Percentiles rank a stretch among this genome's conserved stretches.
These are phyloP conservation scores for Polyergus mexicanus DNA, from an alignment of 1,140 invertebrate species.

Conservation along the genomic window DNA sequence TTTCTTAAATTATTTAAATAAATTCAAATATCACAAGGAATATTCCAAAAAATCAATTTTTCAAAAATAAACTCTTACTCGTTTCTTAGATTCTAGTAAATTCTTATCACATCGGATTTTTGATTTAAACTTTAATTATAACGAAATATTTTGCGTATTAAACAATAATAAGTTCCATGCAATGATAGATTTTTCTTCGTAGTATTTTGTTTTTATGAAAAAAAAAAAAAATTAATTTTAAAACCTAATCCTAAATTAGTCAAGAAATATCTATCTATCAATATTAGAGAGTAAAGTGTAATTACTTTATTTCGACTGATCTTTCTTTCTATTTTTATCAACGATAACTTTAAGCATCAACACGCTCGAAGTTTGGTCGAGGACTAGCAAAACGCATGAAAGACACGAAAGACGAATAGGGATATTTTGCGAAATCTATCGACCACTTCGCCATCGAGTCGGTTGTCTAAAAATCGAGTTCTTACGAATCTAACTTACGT, in stretches of 20 bases:
- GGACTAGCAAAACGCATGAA: background rate
- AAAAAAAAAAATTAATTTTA: background rate
- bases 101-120: background rate
- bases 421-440: conserved; percentile 31
- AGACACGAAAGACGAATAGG: conserved; percentile 28
- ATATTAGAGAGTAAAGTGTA: background rate
- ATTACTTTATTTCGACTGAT: background rate
- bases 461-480: conserved; percentile 36
- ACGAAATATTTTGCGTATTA: background rate
- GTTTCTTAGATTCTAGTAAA: background rate
- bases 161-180: background rate
- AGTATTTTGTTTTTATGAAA: background rate
- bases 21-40: background rate
- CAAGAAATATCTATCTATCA: background rate
- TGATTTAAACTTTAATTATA: background rate
- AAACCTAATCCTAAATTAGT: background rate
- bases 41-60: background rate
- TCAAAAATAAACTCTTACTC: background rate
- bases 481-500: conserved; percentile 52
- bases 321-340: background rate
- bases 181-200: background rate
- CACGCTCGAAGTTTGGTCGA: background rate
- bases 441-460: conserved; percentile 18
- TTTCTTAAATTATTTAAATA: background rate
- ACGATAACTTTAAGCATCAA: background rate